Conservation (phyloP, 1,140 invertebrate genomes). For the Bombus turneri region DNA sequence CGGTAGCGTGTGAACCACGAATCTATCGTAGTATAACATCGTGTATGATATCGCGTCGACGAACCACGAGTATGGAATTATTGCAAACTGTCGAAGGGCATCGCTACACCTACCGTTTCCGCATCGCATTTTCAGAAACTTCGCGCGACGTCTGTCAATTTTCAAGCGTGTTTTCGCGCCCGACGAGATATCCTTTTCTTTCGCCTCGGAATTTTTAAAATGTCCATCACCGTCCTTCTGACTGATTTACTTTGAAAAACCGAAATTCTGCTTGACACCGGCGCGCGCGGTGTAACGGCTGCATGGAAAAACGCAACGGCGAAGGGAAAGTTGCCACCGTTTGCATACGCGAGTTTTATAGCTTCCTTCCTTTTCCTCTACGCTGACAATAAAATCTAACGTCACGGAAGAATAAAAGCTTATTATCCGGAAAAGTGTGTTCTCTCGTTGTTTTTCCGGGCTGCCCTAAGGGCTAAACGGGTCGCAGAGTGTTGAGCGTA, state of each 20-base stretch:
- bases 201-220: constrained; percentile 37
- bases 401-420: constrained; percentile 17
- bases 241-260: constrained; percentile 33
- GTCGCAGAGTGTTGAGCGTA: neutral
- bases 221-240: constrained; percentile 41
- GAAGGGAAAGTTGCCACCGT: neutral
- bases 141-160: constrained; percentile 47
- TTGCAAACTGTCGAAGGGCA: neutral
- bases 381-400: constrained; percentile 4
- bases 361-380: no score
- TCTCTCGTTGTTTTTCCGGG: neutral
- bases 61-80: neutral
- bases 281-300: constrained; percentile 1
- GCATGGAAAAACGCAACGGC: constrained; percentile 5
- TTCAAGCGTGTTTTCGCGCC: neutral
- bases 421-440: constrained; percentile 14
- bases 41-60: neutral
- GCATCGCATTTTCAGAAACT: constrained; percentile 21
- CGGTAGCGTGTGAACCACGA: neutral
- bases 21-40: neutral
- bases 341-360: neutral
- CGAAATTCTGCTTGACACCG: constrained; percentile 25
- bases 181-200: constrained; percentile 18
- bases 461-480: neutral
- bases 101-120: neutral